Base-by-base conservation (phyloP, 64 coral and sea anemone genomes). In the Porites australiensis region DNA sequence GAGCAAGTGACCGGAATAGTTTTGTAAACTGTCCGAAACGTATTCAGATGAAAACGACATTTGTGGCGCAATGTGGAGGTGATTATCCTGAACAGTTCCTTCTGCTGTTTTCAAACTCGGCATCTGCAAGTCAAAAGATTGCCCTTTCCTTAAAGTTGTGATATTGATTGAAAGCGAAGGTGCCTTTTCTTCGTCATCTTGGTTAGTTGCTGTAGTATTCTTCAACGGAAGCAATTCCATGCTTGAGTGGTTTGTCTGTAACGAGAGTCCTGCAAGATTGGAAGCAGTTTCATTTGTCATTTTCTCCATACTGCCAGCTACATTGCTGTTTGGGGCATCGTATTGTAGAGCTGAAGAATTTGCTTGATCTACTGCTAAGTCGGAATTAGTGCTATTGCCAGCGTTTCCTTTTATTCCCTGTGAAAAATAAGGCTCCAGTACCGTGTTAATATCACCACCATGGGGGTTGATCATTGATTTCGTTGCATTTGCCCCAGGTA, bases 91-190 rank as follows among this genome's bases (percentile, higher is more conserved):
- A 19, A 13, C 21, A 84, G 81, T 46, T 3, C 63, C 47, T 68
- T 69, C 69, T 2, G 63, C 67, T 11, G 81, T 48, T 46, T 51
- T 50, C 12, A 63, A 68, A 50, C 16, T 65, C 9, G 81, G 61
- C 47, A 84, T 27, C 81, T 69, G 62, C 16, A 84, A 6, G 19
- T 84, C 63, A 51, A 84, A 84, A 2, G 81, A 84, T 12, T 84
- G 81, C 0, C 46, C 81, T 53, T 64, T 65, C n/a, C 81, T 84
- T 50, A 84, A 68, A 3, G 62, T 84, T 3, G 7, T 68, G 44
- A 84, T 8, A n/a, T 84, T 84, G 16, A 84, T 50, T 22, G 64
- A 64, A 67, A 84, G 81, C 19, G 81, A 84, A 20, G 81, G 81
- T 52, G 63, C 81, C 21, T 68, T 47, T 9, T 84, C 19, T 3